These are phyloP conservation scores for Pseudomyrmex gracilis DNA, from an alignment of 1,140 invertebrate species.

Conservation along the genomic window DNA sequence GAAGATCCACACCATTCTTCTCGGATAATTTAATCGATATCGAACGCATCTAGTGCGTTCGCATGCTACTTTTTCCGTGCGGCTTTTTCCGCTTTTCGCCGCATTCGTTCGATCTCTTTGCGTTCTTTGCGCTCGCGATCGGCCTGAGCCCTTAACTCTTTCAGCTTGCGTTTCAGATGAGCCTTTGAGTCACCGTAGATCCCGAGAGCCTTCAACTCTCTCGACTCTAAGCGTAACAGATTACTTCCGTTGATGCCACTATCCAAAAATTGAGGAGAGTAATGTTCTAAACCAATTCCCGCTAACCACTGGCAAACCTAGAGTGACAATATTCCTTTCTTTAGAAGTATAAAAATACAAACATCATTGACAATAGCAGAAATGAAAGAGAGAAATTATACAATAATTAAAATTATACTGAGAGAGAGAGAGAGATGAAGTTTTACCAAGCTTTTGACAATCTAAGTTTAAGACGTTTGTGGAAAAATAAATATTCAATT, in stretches of 20 bases:
- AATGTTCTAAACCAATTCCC: slow-evolving; percentile 92
- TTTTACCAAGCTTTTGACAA: neutral
- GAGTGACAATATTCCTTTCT: slow-evolving; percentile 54
- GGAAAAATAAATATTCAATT: too few relatives aligned
- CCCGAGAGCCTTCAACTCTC: slow-evolving; percentile 94
- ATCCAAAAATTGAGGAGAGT: slow-evolving; percentile 93
- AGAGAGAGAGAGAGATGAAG: too few relatives aligned
- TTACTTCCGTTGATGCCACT: slow-evolving; percentile 93
- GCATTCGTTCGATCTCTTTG: slow-evolving; percentile 91
- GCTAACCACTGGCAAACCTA: slow-evolving; percentile 96
- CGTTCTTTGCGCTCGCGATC: slow-evolving; percentile 94
- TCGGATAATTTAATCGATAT: slow-evolving; percentile 25
- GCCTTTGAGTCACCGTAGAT: slow-evolving; percentile 92
- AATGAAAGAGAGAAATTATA: slow-evolving; percentile 21
- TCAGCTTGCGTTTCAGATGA: slow-evolving; percentile 94
- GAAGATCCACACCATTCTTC: slow-evolving; percentile 15
- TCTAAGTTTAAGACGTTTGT: neutral
- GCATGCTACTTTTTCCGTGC: slow-evolving; percentile 87
- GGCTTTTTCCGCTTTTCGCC: slow-evolving; percentile 93
- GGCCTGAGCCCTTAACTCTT: slow-evolving; percentile 92
- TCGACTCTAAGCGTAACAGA: slow-evolving; percentile 93
- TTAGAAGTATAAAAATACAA: neutral
- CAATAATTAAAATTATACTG: neutral
- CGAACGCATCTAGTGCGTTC: slow-evolving; percentile 24
- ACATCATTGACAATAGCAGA: neutral